Base-by-base conservation (phyloP, 1,140 invertebrate genomes). In the Mizuhopecten yessoensis region DNA sequence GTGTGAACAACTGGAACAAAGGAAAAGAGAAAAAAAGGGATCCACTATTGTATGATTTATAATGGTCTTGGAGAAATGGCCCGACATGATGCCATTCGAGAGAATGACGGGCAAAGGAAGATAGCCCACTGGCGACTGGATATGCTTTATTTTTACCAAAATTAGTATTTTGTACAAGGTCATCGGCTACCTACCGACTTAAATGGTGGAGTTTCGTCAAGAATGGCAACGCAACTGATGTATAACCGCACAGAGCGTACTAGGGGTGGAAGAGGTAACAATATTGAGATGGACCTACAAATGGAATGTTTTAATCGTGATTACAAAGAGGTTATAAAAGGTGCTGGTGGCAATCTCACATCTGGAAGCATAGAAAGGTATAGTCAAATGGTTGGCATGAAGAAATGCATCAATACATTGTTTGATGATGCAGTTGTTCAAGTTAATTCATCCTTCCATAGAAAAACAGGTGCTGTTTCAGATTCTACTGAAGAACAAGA, bases 181-280 rank as follows among this genome's bases (percentile, higher is more conserved):
- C 89, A 90, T 33, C 75, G 91, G 86, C 20, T 92, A 33, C 57
- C 91, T 34, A 23, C 57, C n/a, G 88, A 42, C 34, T 42, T 92
- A 1, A 88, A 86, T 87, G 92, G 92, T 29, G 90, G 49, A 45
- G 33, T 57, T n/a, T 88, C 90, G 29, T 34, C 88, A n/a, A 86
- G 87, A 86, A 17, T 91, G 23, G 20, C 34, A 39, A 34, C 89
- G 20, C 86, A 90, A 20, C 34, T 92, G 42, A 90, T 91, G n/a
- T 93, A 91, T 91, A 90, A 93, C 34, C 89, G 91, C 34, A 92
- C 93, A 34, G 92, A 92, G 0, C 92, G 91, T 91, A 33, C 90
- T 23, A 42, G 13, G 33, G 93, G 93, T 15, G 91, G 91, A 29
- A 23, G 7, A 29, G 87, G 89, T 29, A 90, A 89, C 34, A 93